Evolutionary conservation across 2,113 vertebrate genomes (phyloP), one percentile per base, ranked within the genome.

Genomic region (Vireo altiloquus): DNA sequence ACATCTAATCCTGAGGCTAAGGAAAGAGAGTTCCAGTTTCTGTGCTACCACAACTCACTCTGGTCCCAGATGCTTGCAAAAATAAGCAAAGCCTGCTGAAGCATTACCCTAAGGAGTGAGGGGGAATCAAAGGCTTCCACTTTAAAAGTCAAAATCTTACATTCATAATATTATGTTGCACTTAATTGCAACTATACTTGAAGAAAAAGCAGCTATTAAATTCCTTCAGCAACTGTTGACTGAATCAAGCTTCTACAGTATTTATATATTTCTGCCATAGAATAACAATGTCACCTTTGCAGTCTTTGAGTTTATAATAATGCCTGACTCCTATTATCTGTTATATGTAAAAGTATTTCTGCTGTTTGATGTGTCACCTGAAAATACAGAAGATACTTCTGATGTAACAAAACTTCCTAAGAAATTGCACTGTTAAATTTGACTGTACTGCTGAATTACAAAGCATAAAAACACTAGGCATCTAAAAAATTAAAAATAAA

Each of bases 261-360:
- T 76, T 95, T 90, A 75, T 84, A 37, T 69, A 42, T 81, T 93
- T 92, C 71, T 82, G 21, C 84, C 74, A 89, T 2, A 44, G 63
- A 90, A 61, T 11, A 47, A 80, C 11, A 92, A 59, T 18, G 35
- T 80, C 85, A 82, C 82, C 59, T 89, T 69, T 92, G 56, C 49
- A 86, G 54, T 19, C n/a, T 35, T 61, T 28, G 3, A 80, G 35
- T 90, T 96, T 97, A 93, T 92, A 96, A 87, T 83, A 95, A 95
- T 28, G 52, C 12, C 13, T 61, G 64, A 19, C 49, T 83, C 82
- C 74, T 59, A 79, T 47, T 93, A 84, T 46, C 57, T 21, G 30
- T 24, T 69, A 37, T 33, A 69, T 35, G 69, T 44, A 89, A 83
- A 52, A 94, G 18, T 24, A 70, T 54, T 89, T 70, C 53, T 84